Evolutionary conservation across 2,113 vertebrate genomes (phyloP).

Genomic region (Ibidorhyncha struthersii): DNA sequence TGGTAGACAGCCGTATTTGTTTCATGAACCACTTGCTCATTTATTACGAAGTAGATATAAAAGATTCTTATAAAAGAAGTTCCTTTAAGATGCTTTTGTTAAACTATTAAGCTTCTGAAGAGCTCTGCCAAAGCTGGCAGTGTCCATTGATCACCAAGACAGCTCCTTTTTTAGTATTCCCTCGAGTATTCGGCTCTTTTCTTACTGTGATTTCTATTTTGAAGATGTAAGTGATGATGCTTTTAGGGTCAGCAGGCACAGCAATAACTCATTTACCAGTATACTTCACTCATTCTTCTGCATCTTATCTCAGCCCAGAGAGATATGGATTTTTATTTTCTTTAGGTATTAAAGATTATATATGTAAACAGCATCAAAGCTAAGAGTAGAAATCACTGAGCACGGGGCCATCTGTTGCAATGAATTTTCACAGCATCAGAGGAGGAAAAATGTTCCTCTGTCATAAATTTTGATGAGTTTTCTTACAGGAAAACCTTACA

Average conservation of each 20-base stretch:
- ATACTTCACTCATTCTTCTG: not conserved
- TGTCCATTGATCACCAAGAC: slow-evolving; percentile 9
- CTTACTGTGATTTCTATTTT: not conserved
- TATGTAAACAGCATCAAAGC: not conserved
- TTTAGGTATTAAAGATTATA: not conserved
- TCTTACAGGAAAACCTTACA: not conserved
- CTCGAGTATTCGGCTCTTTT: not conserved
- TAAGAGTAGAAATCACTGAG: not conserved
- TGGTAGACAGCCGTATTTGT: not conserved
- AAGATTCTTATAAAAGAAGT: not conserved
- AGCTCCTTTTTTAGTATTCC: not conserved
- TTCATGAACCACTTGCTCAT: not conserved
- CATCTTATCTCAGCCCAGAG: not conserved
- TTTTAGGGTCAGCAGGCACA: not conserved
- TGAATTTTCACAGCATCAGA: not conserved
- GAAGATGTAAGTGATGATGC: not conserved
- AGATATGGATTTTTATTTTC: not conserved
- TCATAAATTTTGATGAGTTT: not conserved
- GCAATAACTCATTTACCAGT: not conserved
- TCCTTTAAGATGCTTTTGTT: not conserved
- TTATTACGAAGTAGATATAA: not conserved
- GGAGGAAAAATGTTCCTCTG: not conserved
- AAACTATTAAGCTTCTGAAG: slow-evolving; percentile 4
- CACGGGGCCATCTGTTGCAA: not conserved
- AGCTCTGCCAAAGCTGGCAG: not conserved